Percentiles rank a stretch among this genome's conserved stretches.
Conservation (phyloP, 2,888 invertebrate species). For the Mythimna vitellina region DNA sequence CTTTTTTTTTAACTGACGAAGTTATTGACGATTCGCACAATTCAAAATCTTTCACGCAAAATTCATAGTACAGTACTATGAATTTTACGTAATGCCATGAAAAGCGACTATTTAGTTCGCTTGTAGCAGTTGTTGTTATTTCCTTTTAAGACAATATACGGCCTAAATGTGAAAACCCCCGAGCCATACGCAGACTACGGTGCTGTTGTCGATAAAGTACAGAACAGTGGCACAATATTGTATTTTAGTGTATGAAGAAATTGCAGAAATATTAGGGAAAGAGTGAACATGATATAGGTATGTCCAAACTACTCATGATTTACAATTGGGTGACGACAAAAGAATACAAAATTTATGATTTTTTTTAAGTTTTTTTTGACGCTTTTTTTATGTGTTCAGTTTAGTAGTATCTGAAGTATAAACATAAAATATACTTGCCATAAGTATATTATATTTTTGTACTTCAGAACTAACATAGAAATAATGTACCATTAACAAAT, state of each 20-base stretch:
- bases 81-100: conserved; percentile 33
- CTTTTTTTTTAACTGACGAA: neutral
- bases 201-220: conserved; percentile 47
- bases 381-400: too few relatives aligned
- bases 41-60: too few relatives aligned
- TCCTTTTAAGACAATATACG: conserved; percentile 51
- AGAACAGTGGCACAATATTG: conserved; percentile 43
- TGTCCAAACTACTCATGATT: neutral
- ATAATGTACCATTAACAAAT: too few relatives aligned
- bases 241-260: conserved; percentile 15
- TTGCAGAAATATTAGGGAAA: conserved; percentile 14
- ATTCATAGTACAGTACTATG: neutral
- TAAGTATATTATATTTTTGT: too few relatives aligned
- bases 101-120: conserved; percentile 28
- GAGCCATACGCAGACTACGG: conserved; percentile 38
- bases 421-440: too few relatives aligned
- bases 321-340: neutral
- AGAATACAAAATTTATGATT: too few relatives aligned
- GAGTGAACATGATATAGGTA: neutral
- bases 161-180: conserved; percentile 43
- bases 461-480: too few relatives aligned
- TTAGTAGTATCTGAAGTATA: too few relatives aligned
- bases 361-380: too few relatives aligned
- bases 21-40: neutral
- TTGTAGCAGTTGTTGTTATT: conserved; percentile 51